Evolutionary conservation across 2,797 vertebrate genomes (phyloP).

Genomic region (Bryconaethiops microstoma): DNA sequence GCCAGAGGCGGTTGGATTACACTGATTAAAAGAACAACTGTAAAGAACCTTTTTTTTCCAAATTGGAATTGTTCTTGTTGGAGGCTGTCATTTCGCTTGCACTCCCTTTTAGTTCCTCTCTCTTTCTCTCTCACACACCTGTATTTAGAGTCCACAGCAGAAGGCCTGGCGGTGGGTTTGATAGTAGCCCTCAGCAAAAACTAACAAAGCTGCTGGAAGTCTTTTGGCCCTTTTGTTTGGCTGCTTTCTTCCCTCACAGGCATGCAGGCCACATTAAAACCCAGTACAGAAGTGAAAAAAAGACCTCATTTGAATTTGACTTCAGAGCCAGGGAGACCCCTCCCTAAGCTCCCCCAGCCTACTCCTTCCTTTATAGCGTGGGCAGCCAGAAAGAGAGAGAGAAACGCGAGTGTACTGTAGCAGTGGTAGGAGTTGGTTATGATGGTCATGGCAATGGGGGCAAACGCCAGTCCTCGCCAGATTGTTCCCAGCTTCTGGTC

Average conservation of each 20-base stretch:
- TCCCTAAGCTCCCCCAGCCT: conserved; percentile 52
- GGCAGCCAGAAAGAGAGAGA: conserved; percentile 41
- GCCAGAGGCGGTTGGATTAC: conserved; percentile 1
- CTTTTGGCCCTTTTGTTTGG: conserved; percentile 63
- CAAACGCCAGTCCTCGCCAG: conserved; percentile 24
- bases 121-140: conserved; percentile 17
- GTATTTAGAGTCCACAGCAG: conserved; percentile 22
- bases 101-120: neutral
- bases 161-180: conserved; percentile 47
- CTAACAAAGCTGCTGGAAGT: conserved; percentile 73
- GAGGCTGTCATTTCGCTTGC: neutral
- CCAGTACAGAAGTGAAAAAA: conserved; percentile 65
- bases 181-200: conserved; percentile 75
- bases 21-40: neutral
- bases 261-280: conserved; percentile 66
- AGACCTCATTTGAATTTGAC: conserved; percentile 73
- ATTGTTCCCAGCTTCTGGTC: conserved; percentile 60
- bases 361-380: conserved; percentile 48
- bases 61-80: neutral
- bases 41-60: no score
- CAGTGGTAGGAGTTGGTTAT: conserved; percentile 13
- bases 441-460: conserved; percentile 23
- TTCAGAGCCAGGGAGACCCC: conserved; percentile 63
- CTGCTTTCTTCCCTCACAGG: conserved; percentile 67
- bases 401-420: conserved; percentile 26